phyloP scores from a whole-genome alignment of 2,113 vertebrate genomes.

The Sceloporus tristichus region DNA sequence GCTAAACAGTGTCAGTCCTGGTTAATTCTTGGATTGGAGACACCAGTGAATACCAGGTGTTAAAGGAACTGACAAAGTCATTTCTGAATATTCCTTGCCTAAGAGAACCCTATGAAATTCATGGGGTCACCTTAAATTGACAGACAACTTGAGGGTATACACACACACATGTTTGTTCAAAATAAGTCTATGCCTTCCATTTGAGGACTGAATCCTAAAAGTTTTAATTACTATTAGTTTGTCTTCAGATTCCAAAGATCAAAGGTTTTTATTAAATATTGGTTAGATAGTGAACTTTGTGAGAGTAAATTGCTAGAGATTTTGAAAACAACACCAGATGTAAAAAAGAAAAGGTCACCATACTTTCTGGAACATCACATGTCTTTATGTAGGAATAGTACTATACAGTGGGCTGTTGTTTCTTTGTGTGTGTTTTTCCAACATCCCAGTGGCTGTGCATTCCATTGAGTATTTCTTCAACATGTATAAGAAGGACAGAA shows the following conservation, averaged over 20 bases:
- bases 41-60: no score
- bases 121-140: no score
- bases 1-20: no score
- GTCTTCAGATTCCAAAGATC: conserved; percentile 71
- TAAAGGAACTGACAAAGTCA: no score
- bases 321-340: conserved; percentile 51
- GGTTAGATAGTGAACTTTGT: conserved; percentile 51
- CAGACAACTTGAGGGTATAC: no score
- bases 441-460: background rate
- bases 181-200: background rate
- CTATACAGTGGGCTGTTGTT: conserved; percentile 3
- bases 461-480: conserved; percentile 17
- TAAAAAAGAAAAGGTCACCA: conserved; percentile 9
- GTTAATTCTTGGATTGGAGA: no score
- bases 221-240: conserved; percentile 68
- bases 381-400: background rate
- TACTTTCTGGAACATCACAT: background rate
- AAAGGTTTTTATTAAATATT: conserved; percentile 47
- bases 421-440: background rate
- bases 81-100: no score
- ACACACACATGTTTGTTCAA: background rate
- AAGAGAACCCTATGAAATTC: no score
- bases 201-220: background rate
- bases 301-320: conserved; percentile 42
- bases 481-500: background rate